phyloP scores from a whole-genome alignment of 2,797 vertebrate genomes.

The Chrosomus eos region DNA sequence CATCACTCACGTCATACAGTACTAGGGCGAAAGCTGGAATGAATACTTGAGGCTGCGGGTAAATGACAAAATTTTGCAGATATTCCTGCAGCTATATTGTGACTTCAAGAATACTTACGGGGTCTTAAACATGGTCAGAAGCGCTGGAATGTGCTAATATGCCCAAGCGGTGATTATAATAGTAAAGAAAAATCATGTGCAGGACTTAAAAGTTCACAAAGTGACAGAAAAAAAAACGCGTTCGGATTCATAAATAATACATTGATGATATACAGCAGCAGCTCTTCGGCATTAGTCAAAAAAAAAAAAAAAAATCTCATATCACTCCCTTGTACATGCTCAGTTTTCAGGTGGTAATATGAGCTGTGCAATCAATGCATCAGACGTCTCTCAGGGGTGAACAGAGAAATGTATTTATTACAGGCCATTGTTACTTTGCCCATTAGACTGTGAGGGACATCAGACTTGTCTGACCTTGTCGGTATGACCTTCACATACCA shows the following conservation, averaged over 20 bases:
- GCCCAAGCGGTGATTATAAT: slow-evolving; percentile 55
- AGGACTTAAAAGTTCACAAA: slow-evolving; percentile 56
- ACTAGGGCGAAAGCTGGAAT: neutral
- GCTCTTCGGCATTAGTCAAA: neutral
- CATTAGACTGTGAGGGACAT: neutral
- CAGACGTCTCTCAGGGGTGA: neutral
- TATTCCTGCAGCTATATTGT: neutral
- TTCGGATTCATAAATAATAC: neutral
- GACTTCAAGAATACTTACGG: slow-evolving; percentile 29
- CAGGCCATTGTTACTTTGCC: neutral
- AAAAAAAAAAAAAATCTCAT: neutral
- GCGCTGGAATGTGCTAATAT: slow-evolving; percentile 66
- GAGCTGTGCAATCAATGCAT: slow-evolving; percentile 20
- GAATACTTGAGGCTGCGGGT: neutral
- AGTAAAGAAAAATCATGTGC: slow-evolving; percentile 72
- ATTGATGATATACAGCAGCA: no score
- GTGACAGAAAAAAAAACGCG: neutral
- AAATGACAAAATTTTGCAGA: neutral
- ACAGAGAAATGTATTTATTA: no score
- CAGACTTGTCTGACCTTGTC: slow-evolving; percentile 27
- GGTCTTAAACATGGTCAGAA: slow-evolving; percentile 44
- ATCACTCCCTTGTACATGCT: neutral
- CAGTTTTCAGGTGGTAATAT: neutral
- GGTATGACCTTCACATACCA: slow-evolving; percentile 61
- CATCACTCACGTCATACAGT: neutral